Evolutionary conservation across 1,140 invertebrate species (phyloP).

Genomic region (Micrasema minimum): DNA sequence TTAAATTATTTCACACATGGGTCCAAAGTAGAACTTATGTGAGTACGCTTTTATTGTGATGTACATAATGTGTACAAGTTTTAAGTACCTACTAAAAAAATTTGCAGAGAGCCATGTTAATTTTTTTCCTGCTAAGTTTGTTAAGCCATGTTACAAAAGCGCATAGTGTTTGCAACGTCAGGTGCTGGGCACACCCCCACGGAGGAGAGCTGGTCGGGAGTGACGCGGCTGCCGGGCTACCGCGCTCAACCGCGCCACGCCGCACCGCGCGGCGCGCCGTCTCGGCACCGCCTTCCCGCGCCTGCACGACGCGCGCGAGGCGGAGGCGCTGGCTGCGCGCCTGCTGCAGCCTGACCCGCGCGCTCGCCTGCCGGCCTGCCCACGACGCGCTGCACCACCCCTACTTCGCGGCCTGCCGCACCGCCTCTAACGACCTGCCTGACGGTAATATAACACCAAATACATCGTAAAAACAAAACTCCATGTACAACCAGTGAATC

Average conservation of each 20-base stretch:
- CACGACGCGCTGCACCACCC: slow-evolving; percentile 87
- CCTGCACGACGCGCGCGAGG: slow-evolving; percentile 86
- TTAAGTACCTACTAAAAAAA: no score
- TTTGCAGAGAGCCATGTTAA: no score
- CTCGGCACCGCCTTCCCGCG: slow-evolving; percentile 89
- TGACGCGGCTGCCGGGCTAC: slow-evolving; percentile 87
- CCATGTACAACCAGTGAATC: no score
- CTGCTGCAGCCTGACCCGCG: slow-evolving; percentile 90
- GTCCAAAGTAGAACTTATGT: no score
- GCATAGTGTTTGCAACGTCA: no score
- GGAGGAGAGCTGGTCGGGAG: slow-evolving; percentile 90
- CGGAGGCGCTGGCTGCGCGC: slow-evolving; percentile 86
- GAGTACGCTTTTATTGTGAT: no score
- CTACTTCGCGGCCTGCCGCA: slow-evolving; percentile 92
- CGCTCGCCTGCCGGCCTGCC: slow-evolving; percentile 87
- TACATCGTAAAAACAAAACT: no score
- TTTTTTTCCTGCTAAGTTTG: no score
- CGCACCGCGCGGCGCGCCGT: slow-evolving; percentile 79
- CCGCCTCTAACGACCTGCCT: slow-evolving; percentile 89
- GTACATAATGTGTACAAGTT: no score
- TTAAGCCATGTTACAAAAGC: no score
- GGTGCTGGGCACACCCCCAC: slow-evolving; percentile 92
- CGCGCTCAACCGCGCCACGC: slow-evolving; percentile 77
- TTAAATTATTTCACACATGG: no score
- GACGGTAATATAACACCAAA: no score